Evolutionary conservation across 2,797 vertebrate species (phyloP).

Genomic region (Smutsia temminckii): DNA sequence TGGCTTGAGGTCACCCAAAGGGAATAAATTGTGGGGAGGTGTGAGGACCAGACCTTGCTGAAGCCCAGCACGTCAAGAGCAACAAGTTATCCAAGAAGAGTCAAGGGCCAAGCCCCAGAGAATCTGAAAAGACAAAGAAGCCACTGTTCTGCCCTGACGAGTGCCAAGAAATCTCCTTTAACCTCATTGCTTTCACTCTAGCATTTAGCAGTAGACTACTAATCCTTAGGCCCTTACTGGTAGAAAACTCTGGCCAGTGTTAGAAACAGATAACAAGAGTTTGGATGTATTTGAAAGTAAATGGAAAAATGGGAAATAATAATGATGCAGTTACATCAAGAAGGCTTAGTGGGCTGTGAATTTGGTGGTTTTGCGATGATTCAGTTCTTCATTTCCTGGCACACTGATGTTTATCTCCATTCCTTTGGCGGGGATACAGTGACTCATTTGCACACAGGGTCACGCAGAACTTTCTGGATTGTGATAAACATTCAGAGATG

Average conservation of each 20-base stretch:
- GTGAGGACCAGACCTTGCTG: conserved; percentile 69
- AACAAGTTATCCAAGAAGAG: conserved; percentile 74
- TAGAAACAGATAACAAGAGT: conserved; percentile 16
- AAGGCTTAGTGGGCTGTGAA: neutral
- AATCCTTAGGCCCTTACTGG: conserved; percentile 32
- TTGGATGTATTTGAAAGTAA: conserved; percentile 66
- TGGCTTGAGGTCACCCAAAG: conserved; percentile 36
- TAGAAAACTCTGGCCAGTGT: neutral
- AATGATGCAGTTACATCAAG: conserved; percentile 9
- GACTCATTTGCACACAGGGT: conserved; percentile 75
- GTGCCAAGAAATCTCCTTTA: conserved; percentile 58
- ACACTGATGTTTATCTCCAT: conserved; percentile 60
- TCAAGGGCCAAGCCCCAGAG: conserved; percentile 61
- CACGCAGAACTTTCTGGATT: conserved; percentile 58
- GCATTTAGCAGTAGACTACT: conserved; percentile 65
- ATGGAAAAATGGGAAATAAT: conserved; percentile 66
- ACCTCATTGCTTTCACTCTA: conserved; percentile 66
- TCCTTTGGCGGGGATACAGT: conserved; percentile 53
- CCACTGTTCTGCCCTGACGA: conserved; percentile 71
- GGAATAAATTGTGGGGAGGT: neutral
- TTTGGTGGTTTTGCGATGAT: conserved; percentile 19
- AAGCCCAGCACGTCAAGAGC: conserved; percentile 74
- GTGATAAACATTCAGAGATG: conserved; percentile 42
- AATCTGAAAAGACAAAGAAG: conserved; percentile 75
- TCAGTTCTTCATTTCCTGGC: conserved; percentile 64